Evolutionary conservation across 2,888 invertebrate genomes (phyloP).

Genomic region (Dendrolimus pini): DNA sequence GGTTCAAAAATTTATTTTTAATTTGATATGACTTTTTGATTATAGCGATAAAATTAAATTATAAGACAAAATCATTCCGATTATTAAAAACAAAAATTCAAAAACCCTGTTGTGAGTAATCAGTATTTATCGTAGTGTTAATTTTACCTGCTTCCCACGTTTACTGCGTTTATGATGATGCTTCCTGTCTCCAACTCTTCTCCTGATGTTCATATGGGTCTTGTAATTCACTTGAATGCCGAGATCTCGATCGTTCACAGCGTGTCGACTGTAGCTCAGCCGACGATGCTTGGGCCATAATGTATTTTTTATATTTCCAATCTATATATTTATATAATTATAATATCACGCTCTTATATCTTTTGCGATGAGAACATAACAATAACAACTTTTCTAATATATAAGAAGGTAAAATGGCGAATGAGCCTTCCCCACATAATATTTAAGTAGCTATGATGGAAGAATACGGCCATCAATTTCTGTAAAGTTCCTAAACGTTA

Average conservation of each 20-base stretch:
- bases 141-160: slow-evolving; percentile 85
- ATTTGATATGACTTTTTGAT: too few relatives aligned
- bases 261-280: slow-evolving; percentile 93
- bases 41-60: too few relatives aligned
- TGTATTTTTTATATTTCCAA: slow-evolving; percentile 15
- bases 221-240: slow-evolving; percentile 92
- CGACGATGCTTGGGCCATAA: slow-evolving; percentile 84
- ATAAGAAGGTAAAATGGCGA: background rate
- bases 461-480: too few relatives aligned
- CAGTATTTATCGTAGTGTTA: background rate
- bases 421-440: too few relatives aligned
- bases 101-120: too few relatives aligned
- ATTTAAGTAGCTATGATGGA: too few relatives aligned
- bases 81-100: too few relatives aligned
- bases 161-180: slow-evolving; percentile 91
- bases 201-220: slow-evolving; percentile 92
- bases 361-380: too few relatives aligned
- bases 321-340: background rate
- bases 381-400: background rate
- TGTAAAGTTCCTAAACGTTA: too few relatives aligned
- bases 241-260: slow-evolving; percentile 91
- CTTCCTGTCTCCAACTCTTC: slow-evolving; percentile 90
- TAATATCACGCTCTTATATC: background rate
- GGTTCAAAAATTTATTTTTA: too few relatives aligned
- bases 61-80: too few relatives aligned